phyloP scores from a whole-genome alignment of 2,113 vertebrate species.

The Buteo buteo region DNA sequence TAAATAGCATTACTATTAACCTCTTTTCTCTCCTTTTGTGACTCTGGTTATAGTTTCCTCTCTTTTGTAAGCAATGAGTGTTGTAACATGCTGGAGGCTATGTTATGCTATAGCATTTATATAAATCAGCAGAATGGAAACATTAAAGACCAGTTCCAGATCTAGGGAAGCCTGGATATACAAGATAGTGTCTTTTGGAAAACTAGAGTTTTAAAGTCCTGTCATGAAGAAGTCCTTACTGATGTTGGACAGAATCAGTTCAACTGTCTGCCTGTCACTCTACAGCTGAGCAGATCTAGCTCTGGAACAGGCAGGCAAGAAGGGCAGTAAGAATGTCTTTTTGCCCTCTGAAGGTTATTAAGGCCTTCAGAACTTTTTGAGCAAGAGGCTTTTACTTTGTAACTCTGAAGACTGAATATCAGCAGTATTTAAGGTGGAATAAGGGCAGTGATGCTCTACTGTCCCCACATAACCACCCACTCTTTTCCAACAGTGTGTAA shows the following conservation, averaged over 20 bases:
- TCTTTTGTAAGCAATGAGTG: not conserved
- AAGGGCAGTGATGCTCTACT: not conserved
- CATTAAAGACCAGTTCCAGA: not conserved
- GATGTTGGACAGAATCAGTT: not conserved
- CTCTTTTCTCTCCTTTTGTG: not conserved
- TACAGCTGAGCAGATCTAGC: not conserved
- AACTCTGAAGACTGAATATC: not conserved
- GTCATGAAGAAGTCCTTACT: not conserved
- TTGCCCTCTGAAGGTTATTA: not conserved
- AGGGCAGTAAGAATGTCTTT: not conserved
- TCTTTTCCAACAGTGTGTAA: not conserved
- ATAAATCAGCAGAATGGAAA: not conserved
- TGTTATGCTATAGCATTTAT: not conserved
- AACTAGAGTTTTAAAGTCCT: not conserved
- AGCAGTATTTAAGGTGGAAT: not conserved
- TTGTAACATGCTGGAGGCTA: rapidly evolving
- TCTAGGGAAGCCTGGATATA: not conserved
- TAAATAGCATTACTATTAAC: not conserved
- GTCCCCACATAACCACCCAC: rapidly evolving
- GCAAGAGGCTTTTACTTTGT: not conserved
- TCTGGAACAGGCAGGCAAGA: not conserved
- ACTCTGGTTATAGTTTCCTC: not conserved
- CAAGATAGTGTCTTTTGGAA: not conserved
- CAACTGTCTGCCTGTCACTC: not conserved
- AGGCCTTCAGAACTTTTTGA: not conserved